Evolutionary conservation across 1,140 invertebrate species (phyloP), one percentile per base, ranked within the genome.

Genomic region (Dendroctonus ponderosae): DNA sequence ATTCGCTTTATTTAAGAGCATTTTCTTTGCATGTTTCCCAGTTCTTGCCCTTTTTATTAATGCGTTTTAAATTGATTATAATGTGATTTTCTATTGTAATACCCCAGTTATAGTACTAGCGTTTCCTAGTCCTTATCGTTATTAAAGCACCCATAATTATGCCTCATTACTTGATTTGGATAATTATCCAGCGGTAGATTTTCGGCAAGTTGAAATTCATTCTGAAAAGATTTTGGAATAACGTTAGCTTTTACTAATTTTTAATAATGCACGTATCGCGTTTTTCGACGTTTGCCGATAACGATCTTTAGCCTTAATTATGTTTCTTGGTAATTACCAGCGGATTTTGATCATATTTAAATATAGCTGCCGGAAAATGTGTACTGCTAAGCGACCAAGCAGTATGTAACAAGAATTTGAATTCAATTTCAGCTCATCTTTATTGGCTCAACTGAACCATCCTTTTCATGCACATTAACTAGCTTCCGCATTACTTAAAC

Each of bases 261-360:
- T 64, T 64, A 64, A 64, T 64, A 56, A 64, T 64, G 62, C 56
- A 64, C 54, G 62, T 56, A 64, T 56, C 52, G 62, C 62, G 62
- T 64, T 64, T 54, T 59, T 64, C 26, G 52, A 56, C 62, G n/a
- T 37, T 48, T 44, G 9, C 41, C 15, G 62, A 64, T 64, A 64
- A 56, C 51, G 48, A 51, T 62, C 60, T 62, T 56, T 64, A 54
- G 41, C 62, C 46, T 57, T 64, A 64, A 64, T 64, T 64, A 56
- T 50, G 14, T 42, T 56, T 46, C 46, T 49, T 11, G 51, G 62
- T 64, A 64, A 64, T 64, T 64, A 64, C 48, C 38, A 52, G 48
- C 40, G 52, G 9, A 51, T 52, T 52, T 62, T 40, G 58, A 51
- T 57, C 26, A 4, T 14, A 38, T 53, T 53, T 53, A 15, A 53